Conservation (phyloP, 2,113 vertebrate genomes). For the Cygnus buccinator region DNA sequence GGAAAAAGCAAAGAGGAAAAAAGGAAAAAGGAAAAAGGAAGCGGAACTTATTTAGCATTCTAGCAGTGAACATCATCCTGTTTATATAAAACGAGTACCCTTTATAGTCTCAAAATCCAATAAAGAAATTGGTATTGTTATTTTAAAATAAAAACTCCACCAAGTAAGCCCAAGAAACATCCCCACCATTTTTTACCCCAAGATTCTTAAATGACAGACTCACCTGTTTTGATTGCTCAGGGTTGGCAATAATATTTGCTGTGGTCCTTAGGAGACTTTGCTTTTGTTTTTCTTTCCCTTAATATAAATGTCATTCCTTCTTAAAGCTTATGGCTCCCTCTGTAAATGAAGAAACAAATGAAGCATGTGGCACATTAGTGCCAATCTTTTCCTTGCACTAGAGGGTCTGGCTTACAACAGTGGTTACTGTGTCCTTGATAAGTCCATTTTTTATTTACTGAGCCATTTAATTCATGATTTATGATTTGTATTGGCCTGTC, state of each 20-base stretch:
- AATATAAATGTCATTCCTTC: slow-evolving; percentile 52
- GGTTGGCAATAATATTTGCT: not conserved
- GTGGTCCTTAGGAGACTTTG: slow-evolving; percentile 13
- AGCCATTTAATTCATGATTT: slow-evolving; percentile 39
- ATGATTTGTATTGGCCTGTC: slow-evolving; percentile 15
- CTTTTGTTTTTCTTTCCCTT: slow-evolving; percentile 21
- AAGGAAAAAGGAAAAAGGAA: not conserved
- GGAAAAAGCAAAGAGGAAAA: not conserved
- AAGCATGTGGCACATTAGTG: slow-evolving; percentile 57
- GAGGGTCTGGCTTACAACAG: not conserved
- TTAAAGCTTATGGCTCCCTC: slow-evolving; percentile 45
- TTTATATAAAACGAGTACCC: not conserved
- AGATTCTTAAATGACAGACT: not conserved
- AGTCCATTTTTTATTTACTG: slow-evolving; percentile 59
- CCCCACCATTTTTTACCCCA: not conserved
- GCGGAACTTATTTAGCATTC: not conserved
- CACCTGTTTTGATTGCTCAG: slow-evolving; percentile 8
- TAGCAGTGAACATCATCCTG: not conserved
- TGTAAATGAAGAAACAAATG: slow-evolving; percentile 66
- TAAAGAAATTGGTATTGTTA: not conserved
- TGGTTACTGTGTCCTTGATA: slow-evolving; percentile 46
- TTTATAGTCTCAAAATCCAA: not conserved
- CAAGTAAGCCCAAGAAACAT: not conserved
- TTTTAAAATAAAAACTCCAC: not conserved
- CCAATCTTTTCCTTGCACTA: slow-evolving; percentile 26